Conservation (phyloP, 2,113 vertebrate species). For the Anolis sagrei region DNA sequence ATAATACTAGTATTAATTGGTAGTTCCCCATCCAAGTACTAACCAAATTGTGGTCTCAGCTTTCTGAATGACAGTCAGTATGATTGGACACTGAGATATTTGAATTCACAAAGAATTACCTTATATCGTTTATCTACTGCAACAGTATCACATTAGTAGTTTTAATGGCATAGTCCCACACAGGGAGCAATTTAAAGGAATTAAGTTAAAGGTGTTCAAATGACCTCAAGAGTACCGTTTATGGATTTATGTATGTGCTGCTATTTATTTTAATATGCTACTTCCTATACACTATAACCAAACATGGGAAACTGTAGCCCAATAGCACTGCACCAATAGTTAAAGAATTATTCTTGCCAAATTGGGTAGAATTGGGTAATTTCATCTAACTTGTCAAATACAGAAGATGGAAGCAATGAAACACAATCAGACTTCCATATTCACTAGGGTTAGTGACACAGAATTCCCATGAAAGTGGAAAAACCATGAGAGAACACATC, state of each 20-base stretch:
- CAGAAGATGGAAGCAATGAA: background rate
- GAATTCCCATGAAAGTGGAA: no score
- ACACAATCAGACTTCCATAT: no score
- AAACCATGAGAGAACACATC: no score
- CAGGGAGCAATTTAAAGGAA: background rate
- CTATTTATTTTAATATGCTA: background rate
- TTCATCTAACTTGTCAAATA: background rate
- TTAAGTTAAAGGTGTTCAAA: background rate
- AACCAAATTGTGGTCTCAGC: no score
- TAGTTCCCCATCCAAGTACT: no score
- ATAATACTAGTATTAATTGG: no score
- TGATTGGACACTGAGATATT: background rate
- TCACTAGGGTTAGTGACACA: no score
- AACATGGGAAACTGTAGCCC: background rate
- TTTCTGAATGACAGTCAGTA: no score
- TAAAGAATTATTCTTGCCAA: background rate
- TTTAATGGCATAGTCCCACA: background rate
- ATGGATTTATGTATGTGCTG: background rate
- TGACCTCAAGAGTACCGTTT: background rate
- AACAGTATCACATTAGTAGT: background rate
- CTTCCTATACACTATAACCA: background rate
- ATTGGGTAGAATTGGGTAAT: background rate
- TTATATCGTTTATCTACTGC: background rate
- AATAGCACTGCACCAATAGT: background rate
- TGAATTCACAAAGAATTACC: background rate